phyloP scores from a whole-genome alignment of 2,113 vertebrate species.

The Spermophilus dauricus region DNA sequence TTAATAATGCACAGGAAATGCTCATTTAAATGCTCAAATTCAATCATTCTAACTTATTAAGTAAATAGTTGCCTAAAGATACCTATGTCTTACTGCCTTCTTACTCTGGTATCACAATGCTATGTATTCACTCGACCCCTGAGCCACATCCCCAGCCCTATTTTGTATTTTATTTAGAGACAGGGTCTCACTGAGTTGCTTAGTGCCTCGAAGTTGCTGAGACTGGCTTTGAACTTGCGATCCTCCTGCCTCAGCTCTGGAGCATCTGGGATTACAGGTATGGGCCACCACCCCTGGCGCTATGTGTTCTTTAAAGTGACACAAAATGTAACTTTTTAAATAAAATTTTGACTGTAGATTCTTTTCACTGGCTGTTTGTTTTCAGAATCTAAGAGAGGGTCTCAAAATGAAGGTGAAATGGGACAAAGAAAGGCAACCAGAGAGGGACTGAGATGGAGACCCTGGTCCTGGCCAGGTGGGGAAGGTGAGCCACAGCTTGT shows the following conservation, averaged over 20 bases:
- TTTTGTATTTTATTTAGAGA: no score
- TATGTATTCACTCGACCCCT: not conserved
- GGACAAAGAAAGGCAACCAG: accelerated
- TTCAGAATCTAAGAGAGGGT: not conserved
- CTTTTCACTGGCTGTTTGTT: not conserved
- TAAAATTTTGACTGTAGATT: not conserved
- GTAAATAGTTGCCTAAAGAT: slow-evolving; percentile 1
- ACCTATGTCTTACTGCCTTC: not conserved
- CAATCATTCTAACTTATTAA: not conserved
- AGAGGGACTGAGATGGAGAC: accelerated
- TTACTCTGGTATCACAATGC: not conserved
- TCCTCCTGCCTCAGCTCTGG: no score
- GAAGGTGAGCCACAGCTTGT: accelerated
- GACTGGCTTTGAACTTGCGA: no score
- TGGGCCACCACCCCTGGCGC: no score
- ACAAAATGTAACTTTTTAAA: not conserved
- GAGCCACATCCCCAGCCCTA: no score
- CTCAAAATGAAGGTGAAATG: not conserved
- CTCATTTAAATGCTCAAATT: not conserved
- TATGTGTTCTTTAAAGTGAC: not conserved
- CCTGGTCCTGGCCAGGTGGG: accelerated
- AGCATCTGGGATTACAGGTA: no score
- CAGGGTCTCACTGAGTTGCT: no score
- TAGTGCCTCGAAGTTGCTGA: no score
- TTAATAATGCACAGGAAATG: not conserved